These are phyloP conservation scores for Enteromius afrohamiltoni DNA, from an alignment of 2,797 vertebrate species.

Conservation along the genomic window DNA sequence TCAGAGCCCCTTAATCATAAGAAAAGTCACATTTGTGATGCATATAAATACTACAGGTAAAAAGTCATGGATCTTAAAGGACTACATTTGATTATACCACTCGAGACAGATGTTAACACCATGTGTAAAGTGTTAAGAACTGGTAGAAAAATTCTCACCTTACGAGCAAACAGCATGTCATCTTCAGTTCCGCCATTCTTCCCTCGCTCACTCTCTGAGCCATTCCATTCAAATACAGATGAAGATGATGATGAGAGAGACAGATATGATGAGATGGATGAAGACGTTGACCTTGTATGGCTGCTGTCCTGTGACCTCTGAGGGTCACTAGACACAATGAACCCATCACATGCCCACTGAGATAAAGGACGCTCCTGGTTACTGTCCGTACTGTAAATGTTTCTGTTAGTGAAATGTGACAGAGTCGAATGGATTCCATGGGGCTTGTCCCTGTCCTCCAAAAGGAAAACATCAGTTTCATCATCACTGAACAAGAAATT, in stretches of 20 bases:
- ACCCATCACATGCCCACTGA: constrained; percentile 70
- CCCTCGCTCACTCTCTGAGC: constrained; percentile 10
- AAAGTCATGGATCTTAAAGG: background rate
- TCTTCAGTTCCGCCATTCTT: constrained; percentile 74
- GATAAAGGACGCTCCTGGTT: constrained; percentile 68
- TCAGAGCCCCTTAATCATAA: background rate
- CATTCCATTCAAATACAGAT: constrained; percentile 33
- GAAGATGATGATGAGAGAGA: constrained; percentile 50
- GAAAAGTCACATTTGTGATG: background rate
- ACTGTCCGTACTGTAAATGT: constrained; percentile 4
- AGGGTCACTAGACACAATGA: constrained; percentile 66
- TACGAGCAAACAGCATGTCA: constrained; percentile 87
- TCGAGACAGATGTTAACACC: background rate
- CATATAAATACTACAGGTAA: background rate
- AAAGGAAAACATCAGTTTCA: constrained; percentile 78
- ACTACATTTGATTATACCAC: background rate
- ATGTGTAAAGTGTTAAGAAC: background rate
- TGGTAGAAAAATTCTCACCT: constrained; percentile 73
- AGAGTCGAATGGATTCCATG: constrained; percentile 3
- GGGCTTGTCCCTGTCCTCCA: constrained; percentile 59
- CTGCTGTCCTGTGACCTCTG: constrained; percentile 27
- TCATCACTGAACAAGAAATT: constrained; percentile 78
- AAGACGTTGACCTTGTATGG: background rate
- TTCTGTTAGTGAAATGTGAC: constrained; percentile 27
- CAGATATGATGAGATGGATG: constrained; percentile 9